Conservation (phyloP, 1,140 invertebrate species). For the Kradibia gibbosae region DNA sequence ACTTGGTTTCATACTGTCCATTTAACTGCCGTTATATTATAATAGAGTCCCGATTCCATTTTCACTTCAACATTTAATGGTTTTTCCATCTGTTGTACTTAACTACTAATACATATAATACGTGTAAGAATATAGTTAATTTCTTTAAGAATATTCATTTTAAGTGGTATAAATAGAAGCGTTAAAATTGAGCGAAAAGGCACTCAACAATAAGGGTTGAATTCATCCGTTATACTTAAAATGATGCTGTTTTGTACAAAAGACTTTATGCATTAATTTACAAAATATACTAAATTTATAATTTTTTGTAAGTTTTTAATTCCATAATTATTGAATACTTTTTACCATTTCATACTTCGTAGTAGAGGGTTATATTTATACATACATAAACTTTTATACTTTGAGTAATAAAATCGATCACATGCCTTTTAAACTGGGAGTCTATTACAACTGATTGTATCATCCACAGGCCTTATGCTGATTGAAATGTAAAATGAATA, state of each 20-base stretch:
- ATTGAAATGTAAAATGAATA: conserved; percentile 5
- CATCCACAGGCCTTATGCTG: not conserved
- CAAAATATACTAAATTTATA: not conserved
- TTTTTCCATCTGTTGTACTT: not conserved
- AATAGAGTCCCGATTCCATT: not conserved
- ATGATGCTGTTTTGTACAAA: not conserved
- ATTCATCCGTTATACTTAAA: not conserved
- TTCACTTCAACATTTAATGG: not conserved
- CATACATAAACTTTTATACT: not conserved
- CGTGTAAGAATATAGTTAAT: not conserved
- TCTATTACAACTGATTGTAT: conserved; percentile 1
- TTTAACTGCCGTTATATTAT: conserved; percentile 8
- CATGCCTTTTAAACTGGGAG: not conserved
- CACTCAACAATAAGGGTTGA: not conserved
- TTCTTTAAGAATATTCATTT: not conserved
- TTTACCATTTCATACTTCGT: not conserved
- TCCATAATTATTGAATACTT: not conserved
- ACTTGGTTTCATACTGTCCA: not conserved
- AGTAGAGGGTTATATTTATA: not conserved
- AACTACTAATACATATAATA: not conserved
- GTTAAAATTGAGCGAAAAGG: not conserved
- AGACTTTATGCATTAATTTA: not conserved
- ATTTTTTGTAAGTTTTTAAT: not conserved
- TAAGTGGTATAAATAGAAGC: not conserved
- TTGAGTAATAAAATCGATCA: not conserved